A percentile compares a stretch with the other conserved stretches of the same genome.
Evolutionary conservation across 2,113 vertebrate species (phyloP).

Genomic region (Phainopepla nitens): DNA sequence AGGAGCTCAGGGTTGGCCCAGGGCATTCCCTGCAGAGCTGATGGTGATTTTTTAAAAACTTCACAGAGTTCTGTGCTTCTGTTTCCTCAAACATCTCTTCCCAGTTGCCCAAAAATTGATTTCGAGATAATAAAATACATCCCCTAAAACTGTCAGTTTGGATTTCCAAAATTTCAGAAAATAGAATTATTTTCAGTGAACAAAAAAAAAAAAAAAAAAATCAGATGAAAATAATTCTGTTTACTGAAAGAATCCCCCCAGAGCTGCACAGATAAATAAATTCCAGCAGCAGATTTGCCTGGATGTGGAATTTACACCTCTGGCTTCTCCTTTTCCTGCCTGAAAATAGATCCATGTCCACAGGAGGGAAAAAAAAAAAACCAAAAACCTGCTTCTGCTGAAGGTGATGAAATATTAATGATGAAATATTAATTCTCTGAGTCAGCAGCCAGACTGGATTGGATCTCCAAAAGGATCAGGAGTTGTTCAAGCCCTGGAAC

Average conservation of each 20-base stretch:
- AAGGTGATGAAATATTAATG: not conserved
- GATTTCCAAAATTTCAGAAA: not conserved
- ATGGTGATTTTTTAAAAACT: not conserved
- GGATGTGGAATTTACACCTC: not conserved
- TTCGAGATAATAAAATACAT: not conserved
- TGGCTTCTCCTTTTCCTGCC: not conserved
- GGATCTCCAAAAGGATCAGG: not conserved
- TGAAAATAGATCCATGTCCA: not conserved
- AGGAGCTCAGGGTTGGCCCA: not conserved
- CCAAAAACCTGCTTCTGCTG: not conserved
- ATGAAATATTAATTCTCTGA: conserved; percentile 39
- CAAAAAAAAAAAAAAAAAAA: too few relatives aligned
- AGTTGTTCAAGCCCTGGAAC: not conserved
- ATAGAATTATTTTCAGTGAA: rapidly evolving
- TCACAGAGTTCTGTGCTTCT: rapidly evolving
- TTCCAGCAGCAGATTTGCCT: not conserved
- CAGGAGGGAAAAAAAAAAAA: not conserved
- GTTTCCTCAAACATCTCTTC: not conserved
- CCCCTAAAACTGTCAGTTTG: rapidly evolving
- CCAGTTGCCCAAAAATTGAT: rapidly evolving
- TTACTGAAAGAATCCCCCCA: not conserved
- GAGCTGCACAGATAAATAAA: rapidly evolving
- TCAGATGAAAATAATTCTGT: not conserved
- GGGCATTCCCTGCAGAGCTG: not conserved
- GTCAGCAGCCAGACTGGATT: conserved; percentile 5